phyloP scores from a whole-genome alignment of 2,888 invertebrate genomes.

The Sturmia bella region DNA sequence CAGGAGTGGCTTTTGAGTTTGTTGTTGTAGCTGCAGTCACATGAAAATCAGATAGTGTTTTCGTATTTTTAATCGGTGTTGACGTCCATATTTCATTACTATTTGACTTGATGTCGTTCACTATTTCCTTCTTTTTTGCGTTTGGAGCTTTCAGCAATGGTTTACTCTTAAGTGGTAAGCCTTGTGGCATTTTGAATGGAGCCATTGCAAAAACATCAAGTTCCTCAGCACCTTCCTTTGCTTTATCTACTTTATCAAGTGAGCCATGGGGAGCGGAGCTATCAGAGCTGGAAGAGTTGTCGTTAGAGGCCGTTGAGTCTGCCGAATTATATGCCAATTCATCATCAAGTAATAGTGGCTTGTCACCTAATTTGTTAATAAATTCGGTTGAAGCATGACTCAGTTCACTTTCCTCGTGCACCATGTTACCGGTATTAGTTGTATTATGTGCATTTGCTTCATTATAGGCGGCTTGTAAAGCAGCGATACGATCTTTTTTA shows the following conservation, averaged over 20 bases:
- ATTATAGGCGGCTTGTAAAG: slow-evolving; percentile 67
- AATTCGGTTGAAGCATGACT: slow-evolving; percentile 83
- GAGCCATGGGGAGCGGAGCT: slow-evolving; percentile 50
- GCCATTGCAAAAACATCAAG: slow-evolving; percentile 88
- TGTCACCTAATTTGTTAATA: slow-evolving; percentile 89
- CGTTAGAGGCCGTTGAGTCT: slow-evolving; percentile 73
- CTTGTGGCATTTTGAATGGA: slow-evolving; percentile 83
- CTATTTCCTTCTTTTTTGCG: slow-evolving; percentile 22
- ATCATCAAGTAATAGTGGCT: slow-evolving; percentile 89
- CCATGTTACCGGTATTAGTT: slow-evolving; percentile 26
- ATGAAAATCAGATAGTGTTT: slow-evolving; percentile 56
- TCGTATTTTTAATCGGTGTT: slow-evolving; percentile 77
- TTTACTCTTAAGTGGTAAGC: slow-evolving; percentile 75
- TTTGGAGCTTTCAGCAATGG: slow-evolving; percentile 52
- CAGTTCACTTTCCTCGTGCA: slow-evolving; percentile 83
- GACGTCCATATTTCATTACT: slow-evolving; percentile 80
- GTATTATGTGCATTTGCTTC: slow-evolving; percentile 44
- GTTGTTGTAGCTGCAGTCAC: slow-evolving; percentile 19
- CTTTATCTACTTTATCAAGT: slow-evolving; percentile 73
- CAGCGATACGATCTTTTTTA: slow-evolving; percentile 80
- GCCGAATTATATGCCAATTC: slow-evolving; percentile 87
- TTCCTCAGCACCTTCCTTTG: slow-evolving; percentile 77
- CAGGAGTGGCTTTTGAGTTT: slow-evolving; percentile 69
- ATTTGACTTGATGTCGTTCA: slow-evolving; percentile 18
- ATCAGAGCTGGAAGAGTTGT: slow-evolving; percentile 67